Evolutionary conservation across 2,888 invertebrate species (phyloP).

Genomic region (Scaptomyza polygonia): DNA sequence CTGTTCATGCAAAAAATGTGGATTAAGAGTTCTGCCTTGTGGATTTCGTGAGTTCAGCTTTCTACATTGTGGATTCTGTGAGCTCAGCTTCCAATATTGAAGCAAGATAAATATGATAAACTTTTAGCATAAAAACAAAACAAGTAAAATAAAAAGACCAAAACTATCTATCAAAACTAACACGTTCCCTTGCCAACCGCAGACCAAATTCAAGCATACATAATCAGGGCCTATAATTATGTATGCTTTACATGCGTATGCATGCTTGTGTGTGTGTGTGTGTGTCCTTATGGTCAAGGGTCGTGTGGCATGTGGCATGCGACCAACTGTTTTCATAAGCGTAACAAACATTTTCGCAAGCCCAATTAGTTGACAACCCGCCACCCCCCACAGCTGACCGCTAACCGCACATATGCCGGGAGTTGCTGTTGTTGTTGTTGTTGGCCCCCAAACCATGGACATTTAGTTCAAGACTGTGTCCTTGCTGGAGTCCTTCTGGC

Average conservation of each 20-base stretch:
- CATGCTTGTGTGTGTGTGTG: constrained; percentile 33
- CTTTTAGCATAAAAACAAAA: too few relatives aligned
- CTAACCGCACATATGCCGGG: constrained; percentile 66
- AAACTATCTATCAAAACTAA: not conserved
- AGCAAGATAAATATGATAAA: not conserved
- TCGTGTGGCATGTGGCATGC: constrained; percentile 72
- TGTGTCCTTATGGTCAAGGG: constrained; percentile 69
- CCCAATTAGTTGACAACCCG: constrained; percentile 68
- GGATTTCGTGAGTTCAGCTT: not conserved
- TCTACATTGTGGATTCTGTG: not conserved
- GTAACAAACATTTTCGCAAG: constrained; percentile 78
- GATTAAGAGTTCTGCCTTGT: not conserved
- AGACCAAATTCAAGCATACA: constrained; percentile 17
- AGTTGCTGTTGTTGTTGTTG: constrained; percentile 36
- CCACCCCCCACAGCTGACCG: constrained; percentile 50
- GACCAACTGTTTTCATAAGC: constrained; percentile 77
- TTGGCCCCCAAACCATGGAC: constrained; percentile 8
- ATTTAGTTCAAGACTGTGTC: constrained; percentile 10
- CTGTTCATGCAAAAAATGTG: not conserved
- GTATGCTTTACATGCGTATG: constrained; percentile 12
- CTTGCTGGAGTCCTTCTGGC: constrained; percentile 24
- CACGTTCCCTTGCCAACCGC: not conserved
- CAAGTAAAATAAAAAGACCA: too few relatives aligned
- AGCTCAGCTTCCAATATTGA: not conserved
- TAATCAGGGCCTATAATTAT: constrained; percentile 30